phyloP scores from a whole-genome alignment of 2,113 vertebrate species.

The Mugil cephalus region DNA sequence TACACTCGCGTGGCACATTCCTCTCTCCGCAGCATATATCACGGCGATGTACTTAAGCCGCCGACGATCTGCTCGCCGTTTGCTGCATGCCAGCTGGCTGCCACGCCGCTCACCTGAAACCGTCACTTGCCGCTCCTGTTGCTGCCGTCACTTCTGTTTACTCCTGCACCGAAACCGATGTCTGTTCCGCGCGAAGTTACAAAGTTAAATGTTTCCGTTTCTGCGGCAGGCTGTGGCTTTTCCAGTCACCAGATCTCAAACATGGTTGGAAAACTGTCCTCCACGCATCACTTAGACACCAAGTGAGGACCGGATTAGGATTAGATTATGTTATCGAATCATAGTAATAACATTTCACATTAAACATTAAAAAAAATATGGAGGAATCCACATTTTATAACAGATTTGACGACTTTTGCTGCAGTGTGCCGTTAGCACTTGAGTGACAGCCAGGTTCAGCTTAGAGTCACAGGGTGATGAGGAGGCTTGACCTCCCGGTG shows the following conservation, averaged over 20 bases:
- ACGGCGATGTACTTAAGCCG: constrained; percentile 22
- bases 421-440: constrained; percentile 1
- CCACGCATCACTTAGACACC: too few species aligned
- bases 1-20: not conserved
- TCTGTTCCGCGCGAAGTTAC: too few species aligned
- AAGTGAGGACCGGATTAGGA: too few species aligned
- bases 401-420: not conserved
- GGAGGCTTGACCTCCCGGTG: constrained; percentile 13
- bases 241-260: not conserved
- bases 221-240: not conserved
- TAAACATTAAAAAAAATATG: too few species aligned
- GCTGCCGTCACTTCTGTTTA: constrained; percentile 21
- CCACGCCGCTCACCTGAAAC: constrained; percentile 36
- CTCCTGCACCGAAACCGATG: too few species aligned
- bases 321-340: too few species aligned
- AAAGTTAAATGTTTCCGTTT: constrained; percentile 14
- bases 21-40: constrained; percentile 13
- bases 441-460: constrained; percentile 35
- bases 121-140: constrained; percentile 19
- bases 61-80: constrained; percentile 39
- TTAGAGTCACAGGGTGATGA: constrained; percentile 20
- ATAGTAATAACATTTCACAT: too few species aligned
- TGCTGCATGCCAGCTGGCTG: constrained; percentile 14
- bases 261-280: not conserved
- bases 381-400: too few species aligned